Base-by-base conservation (phyloP, 2,113 vertebrate genomes). In the Platichthys flesus region DNA sequence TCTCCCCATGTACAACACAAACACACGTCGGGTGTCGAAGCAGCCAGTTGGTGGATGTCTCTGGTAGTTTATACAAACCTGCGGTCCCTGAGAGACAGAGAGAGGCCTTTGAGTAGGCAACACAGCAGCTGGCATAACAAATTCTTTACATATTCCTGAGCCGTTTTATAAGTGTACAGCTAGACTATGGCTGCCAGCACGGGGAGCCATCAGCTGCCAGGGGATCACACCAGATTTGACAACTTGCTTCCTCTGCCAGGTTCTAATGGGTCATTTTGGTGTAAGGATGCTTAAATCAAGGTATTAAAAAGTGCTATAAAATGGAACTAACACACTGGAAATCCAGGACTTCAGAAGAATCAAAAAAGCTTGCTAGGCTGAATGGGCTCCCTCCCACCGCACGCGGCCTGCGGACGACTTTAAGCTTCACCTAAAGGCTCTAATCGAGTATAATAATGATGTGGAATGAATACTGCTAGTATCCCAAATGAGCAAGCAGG, bases 111-210 rank as follows among this genome's bases (percentile, higher is more conserved):
- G 74, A 87, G 76, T 61, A 56, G 76, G 70, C 71, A 76, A 74
- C 66, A 67, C 24, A 76, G 82, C 91, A 92, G 87, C 90, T 91
- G 92, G 84, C 82, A 73, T 74, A 90, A 90, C 90, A 87, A 81
- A 92, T 92, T 91, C 91, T 84, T 88, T 55, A 86, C 68, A 91
- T 89, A 84, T 84, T 85, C 81, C 37, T 40, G 59, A 76, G 77
- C 60, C 68, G 71, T 67, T 89, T 81, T 84, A 79, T 73, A 87
- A 78, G 80, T 66, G 65, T 67, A 63, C 12, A 1, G 51, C 61
- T 70, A 54, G 67, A 79, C 67, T n/a, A 14, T 52, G 4, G 57
- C 68, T 81, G 80, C 85, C 75, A 49, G 21, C 21, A 59, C 77
- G 68, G 14, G 35, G 69, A 70, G 63, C 18, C 69, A 37, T 71